Base-by-base conservation (phyloP, 2,797 vertebrate genomes). In the Alcedo quadribrachys region DNA sequence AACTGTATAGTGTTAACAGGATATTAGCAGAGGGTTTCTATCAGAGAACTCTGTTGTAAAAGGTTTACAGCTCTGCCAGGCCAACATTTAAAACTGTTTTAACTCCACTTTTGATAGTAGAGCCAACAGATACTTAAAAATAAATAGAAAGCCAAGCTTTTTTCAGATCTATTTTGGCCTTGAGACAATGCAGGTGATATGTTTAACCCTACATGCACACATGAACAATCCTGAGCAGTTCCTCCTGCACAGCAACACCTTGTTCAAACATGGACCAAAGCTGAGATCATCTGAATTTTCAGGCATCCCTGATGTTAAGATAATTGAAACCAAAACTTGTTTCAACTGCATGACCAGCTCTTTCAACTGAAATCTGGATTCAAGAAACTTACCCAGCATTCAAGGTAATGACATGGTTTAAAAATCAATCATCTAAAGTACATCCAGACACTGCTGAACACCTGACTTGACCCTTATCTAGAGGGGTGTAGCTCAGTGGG, bases 341-440 rank as follows among this genome's bases (percentile, higher is more conserved):
- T 14, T 28, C 18, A 58, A 80, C 2, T n/a, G 43, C 19, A 40
- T 3, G 48, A 54, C n/a, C 42, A 54, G 53, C 8, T 32, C 21
- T 50, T 50, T 50, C 25, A 50, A 50, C 15, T 27, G 48, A 50
- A 50, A 50, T 24, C 48, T 50, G n/a, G 22, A 50, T 73, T 88
- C 67, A 22, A 32, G 55, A 55, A 69, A 63, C 46, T 68, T 68
- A 28, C 45, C 70, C 20, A 51, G 35, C 1, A 5, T 9, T 91
- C 37, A 16, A 61, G 57, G 43, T 92, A 93, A 95, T 88, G 33
- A 81, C 51, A 85, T 0, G 2, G 63, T 69, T 95, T 69, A 92
- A 93, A 91, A 91, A 95, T 51, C 94, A 89, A 78, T 11, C 15
- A 62, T 10, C 37, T 55, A 28, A 73, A 91, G 66, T 2, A 37